Conservation (phyloP, 2,888 invertebrate genomes). For the Priocnemis perturbator region DNA sequence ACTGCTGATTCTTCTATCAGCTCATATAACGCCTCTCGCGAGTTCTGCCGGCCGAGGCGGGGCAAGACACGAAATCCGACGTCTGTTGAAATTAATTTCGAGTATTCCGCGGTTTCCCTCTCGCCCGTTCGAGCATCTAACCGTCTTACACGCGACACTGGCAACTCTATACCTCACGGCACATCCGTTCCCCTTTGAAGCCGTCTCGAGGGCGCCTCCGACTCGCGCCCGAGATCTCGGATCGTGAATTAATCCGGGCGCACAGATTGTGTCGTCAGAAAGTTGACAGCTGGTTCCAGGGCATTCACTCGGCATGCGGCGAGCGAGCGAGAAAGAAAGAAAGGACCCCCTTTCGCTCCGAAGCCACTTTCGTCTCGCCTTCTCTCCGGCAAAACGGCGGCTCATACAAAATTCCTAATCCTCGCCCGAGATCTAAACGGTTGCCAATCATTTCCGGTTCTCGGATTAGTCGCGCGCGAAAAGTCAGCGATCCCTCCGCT, state of each 20-base stretch:
- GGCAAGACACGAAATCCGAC: too few relatives aligned
- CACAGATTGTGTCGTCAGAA: slow-evolving; percentile 68
- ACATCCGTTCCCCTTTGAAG: slow-evolving; percentile 7
- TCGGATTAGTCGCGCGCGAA: slow-evolving; percentile 71
- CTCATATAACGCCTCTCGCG: too few relatives aligned
- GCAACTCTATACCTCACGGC: neutral
- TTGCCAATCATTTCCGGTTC: slow-evolving; percentile 76
- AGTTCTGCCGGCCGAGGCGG: too few relatives aligned
- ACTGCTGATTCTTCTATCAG: too few relatives aligned
- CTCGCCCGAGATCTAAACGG: slow-evolving; percentile 71
- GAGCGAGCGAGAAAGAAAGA: neutral
- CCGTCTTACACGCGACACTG: slow-evolving; percentile 7
- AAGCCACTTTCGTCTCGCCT: slow-evolving; percentile 43
- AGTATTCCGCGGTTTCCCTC: neutral
- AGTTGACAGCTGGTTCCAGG: slow-evolving; percentile 61
- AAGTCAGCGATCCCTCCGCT: slow-evolving; percentile 46
- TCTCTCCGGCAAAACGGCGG: slow-evolving; percentile 17
- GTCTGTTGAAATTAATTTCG: neutral
- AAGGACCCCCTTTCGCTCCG: slow-evolving; percentile 14
- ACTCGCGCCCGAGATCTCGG: slow-evolving; percentile 8
- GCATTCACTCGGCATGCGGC: slow-evolving; percentile 17
- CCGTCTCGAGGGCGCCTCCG: slow-evolving; percentile 4
- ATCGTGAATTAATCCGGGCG: slow-evolving; percentile 53
- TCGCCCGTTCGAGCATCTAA: slow-evolving; percentile 1
- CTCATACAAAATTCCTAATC: slow-evolving; percentile 42